Evolutionary conservation across 2,888 invertebrate genomes (phyloP), one percentile per base, ranked within the genome.

Genomic region (Aporophyla nigra): DNA sequence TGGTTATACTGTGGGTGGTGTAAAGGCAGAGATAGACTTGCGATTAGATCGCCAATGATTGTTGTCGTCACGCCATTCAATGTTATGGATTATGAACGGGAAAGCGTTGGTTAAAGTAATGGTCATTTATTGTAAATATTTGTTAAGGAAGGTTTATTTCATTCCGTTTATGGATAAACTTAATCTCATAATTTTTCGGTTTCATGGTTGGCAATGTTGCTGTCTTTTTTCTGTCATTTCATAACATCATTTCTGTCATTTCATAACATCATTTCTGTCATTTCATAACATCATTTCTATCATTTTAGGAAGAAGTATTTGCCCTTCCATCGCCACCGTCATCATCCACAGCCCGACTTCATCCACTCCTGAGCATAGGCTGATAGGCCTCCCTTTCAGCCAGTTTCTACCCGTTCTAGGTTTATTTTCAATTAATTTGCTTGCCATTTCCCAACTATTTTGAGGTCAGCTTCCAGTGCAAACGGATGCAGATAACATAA

Each of bases 1-100:
- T 69, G 59, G 84, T 79, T 75, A 83, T 81, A 71, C 72, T 82
- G 80, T 83, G 72, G 86, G 71, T 49, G 21, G 63, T 72, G 54
- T 80, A 46, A 82, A 54, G 85, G 71, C 9, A 12, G 19, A 51
- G 61, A 68, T 71, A 83, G 51, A 78, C 61, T 10, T 40, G 66
- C 61, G 85, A 77, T 77, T 71, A 85, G 85, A 83, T 82, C 78
- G n/a, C 43, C 27, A 59, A 33, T 68, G 71, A 74, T 69, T 62
- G 62, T 71, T 49, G 10, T 58, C 40, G 61, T 80, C 76, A 80
- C 56, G 81, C 75, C 43, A 59, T 71, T 71, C 62, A 53, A 21
- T 74, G 54, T 83, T 53, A 56, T 63, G 40, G 63, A 58, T 70
- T 84, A 27, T 71, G 84, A 59, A 62, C 40, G 46, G 7, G 24